Evolutionary conservation across 2,888 invertebrate genomes (phyloP).

Genomic region (Chrysodeixis includens): DNA sequence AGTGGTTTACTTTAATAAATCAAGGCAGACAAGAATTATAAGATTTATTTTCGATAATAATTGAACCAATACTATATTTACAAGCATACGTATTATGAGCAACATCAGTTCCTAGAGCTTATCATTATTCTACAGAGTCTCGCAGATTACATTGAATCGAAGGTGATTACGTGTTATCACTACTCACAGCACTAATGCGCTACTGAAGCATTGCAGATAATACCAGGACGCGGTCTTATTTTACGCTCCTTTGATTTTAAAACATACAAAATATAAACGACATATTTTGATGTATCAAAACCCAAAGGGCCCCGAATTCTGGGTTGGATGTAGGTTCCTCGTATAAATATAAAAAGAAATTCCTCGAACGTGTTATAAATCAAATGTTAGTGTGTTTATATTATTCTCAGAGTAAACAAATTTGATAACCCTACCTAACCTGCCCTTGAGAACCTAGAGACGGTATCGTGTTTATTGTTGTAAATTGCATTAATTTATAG

Average conservation of each 20-base stretch:
- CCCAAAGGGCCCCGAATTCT: neutral
- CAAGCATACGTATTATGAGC: no score
- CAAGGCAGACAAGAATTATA: neutral
- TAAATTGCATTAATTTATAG: slow-evolving; percentile 60
- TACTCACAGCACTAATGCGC: slow-evolving; percentile 41
- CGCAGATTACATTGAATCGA: slow-evolving; percentile 40
- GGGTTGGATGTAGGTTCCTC: neutral
- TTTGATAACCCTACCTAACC: slow-evolving; percentile 68
- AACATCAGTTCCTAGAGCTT: slow-evolving; percentile 27
- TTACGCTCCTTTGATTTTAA: neutral
- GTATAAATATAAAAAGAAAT: neutral
- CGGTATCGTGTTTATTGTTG: slow-evolving; percentile 57
- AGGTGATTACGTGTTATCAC: slow-evolving; percentile 45
- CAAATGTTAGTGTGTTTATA: slow-evolving; percentile 5
- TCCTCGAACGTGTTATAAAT: neutral
- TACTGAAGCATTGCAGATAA: slow-evolving; percentile 33
- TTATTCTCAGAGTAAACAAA: slow-evolving; percentile 52
- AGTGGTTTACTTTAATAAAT: neutral
- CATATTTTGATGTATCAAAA: neutral
- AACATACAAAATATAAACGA: neutral
- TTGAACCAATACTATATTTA: no score
- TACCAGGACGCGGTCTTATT: neutral
- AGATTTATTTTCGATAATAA: no score
- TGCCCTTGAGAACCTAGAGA: slow-evolving; percentile 61
- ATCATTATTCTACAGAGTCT: slow-evolving; percentile 42